Conservation (phyloP, 2,797 vertebrate genomes). For the Tragelaphus eurycerus region DNA sequence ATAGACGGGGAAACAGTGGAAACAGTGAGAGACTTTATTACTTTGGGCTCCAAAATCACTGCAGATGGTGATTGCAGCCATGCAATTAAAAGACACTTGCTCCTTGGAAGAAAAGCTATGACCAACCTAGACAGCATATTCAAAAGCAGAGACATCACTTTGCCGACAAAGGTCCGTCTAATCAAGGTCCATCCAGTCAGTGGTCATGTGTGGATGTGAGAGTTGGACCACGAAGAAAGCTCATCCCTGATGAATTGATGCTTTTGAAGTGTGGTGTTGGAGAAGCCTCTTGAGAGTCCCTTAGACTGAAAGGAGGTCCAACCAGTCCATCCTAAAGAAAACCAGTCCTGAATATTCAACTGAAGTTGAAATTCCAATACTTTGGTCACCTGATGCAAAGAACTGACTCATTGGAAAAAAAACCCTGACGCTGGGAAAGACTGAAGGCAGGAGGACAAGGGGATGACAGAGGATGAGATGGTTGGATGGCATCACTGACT, state of each 20-base stretch:
- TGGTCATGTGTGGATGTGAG: not conserved
- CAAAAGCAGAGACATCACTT: not conserved
- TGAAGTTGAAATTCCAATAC: not conserved
- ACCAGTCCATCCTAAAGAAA: not conserved
- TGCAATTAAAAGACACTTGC: not conserved
- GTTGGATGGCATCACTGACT: not conserved
- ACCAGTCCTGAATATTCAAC: not conserved
- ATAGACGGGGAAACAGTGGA: not conserved
- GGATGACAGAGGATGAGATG: not conserved
- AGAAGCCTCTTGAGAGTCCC: not conserved
- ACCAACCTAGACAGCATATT: not conserved
- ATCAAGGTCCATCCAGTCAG: too few species aligned
- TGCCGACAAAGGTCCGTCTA: not conserved
- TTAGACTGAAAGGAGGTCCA: not conserved
- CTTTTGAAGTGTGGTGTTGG: not conserved
- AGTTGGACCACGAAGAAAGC: not conserved
- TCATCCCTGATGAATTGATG: not conserved
- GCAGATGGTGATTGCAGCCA: not conserved
- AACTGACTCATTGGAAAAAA: not conserved
- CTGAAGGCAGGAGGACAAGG: not conserved
- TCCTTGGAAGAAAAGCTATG: not conserved
- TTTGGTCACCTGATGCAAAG: not conserved
- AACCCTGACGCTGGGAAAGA: not conserved
- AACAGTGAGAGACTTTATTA: not conserved
- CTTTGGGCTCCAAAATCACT: not conserved